Evolutionary conservation across 2,888 invertebrate species (phyloP).

Genomic region (Clunio marinus): DNA sequence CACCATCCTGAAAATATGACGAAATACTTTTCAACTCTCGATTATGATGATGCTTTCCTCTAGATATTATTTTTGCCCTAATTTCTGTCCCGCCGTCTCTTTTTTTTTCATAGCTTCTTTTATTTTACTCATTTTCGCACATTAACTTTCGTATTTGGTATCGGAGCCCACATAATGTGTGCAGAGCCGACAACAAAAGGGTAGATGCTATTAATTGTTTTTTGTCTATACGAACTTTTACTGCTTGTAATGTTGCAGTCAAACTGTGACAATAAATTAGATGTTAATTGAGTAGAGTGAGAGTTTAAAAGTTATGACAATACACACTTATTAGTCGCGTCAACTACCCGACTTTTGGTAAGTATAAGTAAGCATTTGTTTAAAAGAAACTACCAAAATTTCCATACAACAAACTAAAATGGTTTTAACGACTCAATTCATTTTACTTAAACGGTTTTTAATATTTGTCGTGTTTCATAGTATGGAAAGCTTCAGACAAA

Average conservation of each 20-base stretch:
- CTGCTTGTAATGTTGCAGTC: too few species aligned
- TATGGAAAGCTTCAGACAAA: not conserved
- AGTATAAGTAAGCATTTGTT: not conserved
- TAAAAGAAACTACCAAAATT: not conserved
- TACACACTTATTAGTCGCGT: not conserved
- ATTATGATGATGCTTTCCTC: slow-evolving; percentile 13
- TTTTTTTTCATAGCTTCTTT: not conserved
- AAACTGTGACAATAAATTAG: not conserved
- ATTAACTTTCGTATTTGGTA: slow-evolving; percentile 19
- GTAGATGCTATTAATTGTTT: slow-evolving; percentile 27
- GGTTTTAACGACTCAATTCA: not conserved
- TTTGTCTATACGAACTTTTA: slow-evolving; percentile 5
- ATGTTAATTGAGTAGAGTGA: slow-evolving; percentile 2
- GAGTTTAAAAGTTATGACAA: too few species aligned
- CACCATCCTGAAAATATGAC: too few species aligned
- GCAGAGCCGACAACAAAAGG: slow-evolving; percentile 9
- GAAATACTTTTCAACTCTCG: too few species aligned
- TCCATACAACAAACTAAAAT: not conserved
- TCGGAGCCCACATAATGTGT: slow-evolving; percentile 19
- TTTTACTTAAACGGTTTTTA: not conserved
- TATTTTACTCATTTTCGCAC: slow-evolving; percentile 23
- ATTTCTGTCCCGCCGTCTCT: slow-evolving; percentile 23
- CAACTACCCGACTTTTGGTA: slow-evolving; percentile 13
- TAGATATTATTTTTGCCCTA: slow-evolving; percentile 23
- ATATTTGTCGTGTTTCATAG: not conserved